phyloP scores from a whole-genome alignment of 1,140 invertebrate genomes.

The Lepidurus packardi region DNA sequence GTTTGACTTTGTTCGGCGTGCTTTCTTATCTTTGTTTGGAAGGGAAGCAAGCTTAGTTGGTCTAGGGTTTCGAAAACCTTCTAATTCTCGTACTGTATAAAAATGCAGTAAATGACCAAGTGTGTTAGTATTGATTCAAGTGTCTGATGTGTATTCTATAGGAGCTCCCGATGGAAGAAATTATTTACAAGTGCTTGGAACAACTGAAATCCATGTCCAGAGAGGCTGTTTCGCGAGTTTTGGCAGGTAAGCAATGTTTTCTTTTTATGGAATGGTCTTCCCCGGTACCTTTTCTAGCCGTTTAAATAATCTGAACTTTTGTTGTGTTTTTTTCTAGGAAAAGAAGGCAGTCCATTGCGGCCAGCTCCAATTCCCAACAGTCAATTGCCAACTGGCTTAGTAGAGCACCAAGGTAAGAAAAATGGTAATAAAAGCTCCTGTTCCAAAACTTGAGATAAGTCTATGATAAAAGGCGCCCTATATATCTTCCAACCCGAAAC shows the following conservation, averaged over 20 bases:
- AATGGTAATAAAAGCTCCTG: background rate
- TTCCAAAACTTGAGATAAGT: constrained; percentile 22
- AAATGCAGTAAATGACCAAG: background rate
- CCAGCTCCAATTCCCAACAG: constrained; percentile 26
- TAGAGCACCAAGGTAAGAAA: constrained; percentile 24
- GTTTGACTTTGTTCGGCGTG: no score
- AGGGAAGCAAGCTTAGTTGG: background rate
- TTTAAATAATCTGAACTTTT: background rate
- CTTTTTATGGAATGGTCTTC: background rate
- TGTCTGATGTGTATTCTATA: constrained; percentile 33
- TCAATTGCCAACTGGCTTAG: constrained; percentile 24
- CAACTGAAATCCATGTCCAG: constrained; percentile 41
- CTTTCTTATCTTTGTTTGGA: no score
- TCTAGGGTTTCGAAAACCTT: background rate
- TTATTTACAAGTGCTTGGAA: constrained; percentile 42
- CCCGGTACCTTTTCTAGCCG: background rate
- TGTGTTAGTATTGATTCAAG: background rate
- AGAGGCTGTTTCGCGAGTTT: constrained; percentile 39
- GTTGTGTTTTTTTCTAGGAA: constrained; percentile 27
- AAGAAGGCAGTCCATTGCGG: constrained; percentile 25
- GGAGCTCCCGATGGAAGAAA: constrained; percentile 38
- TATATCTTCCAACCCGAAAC: constrained; percentile 2
- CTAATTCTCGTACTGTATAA: background rate
- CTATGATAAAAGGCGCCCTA: constrained; percentile 2
- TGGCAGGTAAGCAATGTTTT: constrained; percentile 38